These are phyloP conservation scores for Sinodicranocentrus sp. DNA, from an alignment of 2,888 invertebrate species.

Conservation along the genomic window DNA sequence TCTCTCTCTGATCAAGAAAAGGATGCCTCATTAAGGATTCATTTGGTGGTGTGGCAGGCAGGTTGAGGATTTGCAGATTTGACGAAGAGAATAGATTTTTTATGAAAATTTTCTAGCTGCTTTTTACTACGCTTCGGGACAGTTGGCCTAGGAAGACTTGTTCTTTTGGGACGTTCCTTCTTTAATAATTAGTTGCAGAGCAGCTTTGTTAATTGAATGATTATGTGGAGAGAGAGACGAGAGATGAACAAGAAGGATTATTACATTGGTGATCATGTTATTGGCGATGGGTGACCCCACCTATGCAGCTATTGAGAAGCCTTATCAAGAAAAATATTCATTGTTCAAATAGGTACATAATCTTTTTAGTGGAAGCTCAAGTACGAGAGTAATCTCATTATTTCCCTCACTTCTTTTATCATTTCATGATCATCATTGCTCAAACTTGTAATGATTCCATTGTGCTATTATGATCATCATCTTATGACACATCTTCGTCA, in stretches of 20 bases:
- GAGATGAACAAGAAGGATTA: not conserved
- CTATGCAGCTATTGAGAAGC: not conserved
- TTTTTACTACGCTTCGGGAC: not conserved
- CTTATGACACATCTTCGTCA: conserved; percentile 8
- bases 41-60: not conserved
- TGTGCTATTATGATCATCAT: not conserved
- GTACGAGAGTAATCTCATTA: not conserved
- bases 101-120: not conserved
- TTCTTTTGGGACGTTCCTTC: conserved; percentile 38
- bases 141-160: conserved; percentile 31
- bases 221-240: conserved; percentile 5
- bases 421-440: not conserved
- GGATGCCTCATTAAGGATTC: not conserved
- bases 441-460: not conserved
- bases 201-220: conserved; percentile 57
- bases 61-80: no score
- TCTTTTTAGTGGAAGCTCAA: not conserved
- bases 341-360: not conserved
- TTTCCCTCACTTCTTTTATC: not conserved
- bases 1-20: not conserved
- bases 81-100: no score
- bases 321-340: not conserved
- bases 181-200: conserved; percentile 49
- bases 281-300: conserved; percentile 15
- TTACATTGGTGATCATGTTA: not conserved